Percentiles rank a stretch among this genome's conserved stretches.
phyloP scores from a whole-genome alignment of 2,113 vertebrate species.

The Romanogobio albipinnatus region DNA sequence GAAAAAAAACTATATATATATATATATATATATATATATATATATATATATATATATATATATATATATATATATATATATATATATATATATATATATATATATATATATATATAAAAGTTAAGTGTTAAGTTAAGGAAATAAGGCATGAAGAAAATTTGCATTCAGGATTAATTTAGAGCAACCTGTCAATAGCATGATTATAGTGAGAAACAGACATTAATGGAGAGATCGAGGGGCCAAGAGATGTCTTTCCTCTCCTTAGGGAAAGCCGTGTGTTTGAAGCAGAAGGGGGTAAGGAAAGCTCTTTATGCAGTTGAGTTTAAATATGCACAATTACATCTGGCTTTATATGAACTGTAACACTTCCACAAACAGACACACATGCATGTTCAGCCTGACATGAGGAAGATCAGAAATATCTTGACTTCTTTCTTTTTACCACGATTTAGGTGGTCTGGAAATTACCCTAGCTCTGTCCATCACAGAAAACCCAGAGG shows the following conservation, averaged over 20 bases:
- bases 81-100: too few relatives aligned
- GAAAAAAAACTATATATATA: too few relatives aligned
- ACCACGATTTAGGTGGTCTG: not conserved
- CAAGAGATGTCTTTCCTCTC: slow-evolving; percentile 27
- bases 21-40: too few relatives aligned
- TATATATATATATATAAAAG: too few relatives aligned
- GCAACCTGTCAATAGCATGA: slow-evolving; percentile 39
- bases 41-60: too few relatives aligned
- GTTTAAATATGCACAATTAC: slow-evolving; percentile 43
- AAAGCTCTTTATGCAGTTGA: slow-evolving; percentile 3
- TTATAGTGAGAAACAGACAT: slow-evolving; percentile 29
- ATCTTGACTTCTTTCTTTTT: not conserved
- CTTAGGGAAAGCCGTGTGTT: slow-evolving; percentile 27
- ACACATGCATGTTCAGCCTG: not conserved
- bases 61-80: too few relatives aligned
- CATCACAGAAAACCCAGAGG: slow-evolving; percentile 26
- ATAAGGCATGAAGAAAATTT: slow-evolving; percentile 2
- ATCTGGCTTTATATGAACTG: not conserved
- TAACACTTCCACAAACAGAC: not conserved
- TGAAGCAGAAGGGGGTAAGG: slow-evolving; percentile 10
- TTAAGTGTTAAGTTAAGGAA: not conserved
- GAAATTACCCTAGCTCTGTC: slow-evolving; percentile 24
- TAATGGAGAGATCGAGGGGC: not conserved
- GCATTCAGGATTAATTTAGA: slow-evolving; percentile 41
- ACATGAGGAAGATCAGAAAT: slow-evolving; percentile 1